Evolutionary conservation across 2,888 invertebrate species (phyloP), one percentile per base, ranked within the genome.

Genomic region (Trichopria drosophilae): DNA sequence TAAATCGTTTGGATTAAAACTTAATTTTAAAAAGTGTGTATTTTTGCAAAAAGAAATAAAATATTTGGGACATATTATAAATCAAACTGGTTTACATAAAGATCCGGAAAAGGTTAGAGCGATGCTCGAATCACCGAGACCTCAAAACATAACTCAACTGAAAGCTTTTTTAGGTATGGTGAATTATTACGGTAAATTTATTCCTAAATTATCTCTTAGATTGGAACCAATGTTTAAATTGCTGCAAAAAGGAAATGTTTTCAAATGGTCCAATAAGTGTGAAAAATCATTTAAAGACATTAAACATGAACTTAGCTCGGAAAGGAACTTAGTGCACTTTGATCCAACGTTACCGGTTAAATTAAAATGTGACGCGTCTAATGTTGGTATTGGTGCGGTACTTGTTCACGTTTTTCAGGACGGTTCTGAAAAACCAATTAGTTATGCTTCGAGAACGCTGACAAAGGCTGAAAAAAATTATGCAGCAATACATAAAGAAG

Each of bases 171-270:
- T 65, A 3, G 72, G 72, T 0, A 60, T 70, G 48, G 52, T 71
- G 0, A 72, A 73, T 59, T 76, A 71, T 58, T 75, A 75, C 53
- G 59, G 66, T 5, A 62, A 63, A 40, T 76, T 75, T 60, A 55
- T 73, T 1, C 59, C 63, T 10, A 61, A 64, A 15, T 55, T 69
- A 6, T 46, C 70, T 4, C 47, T 43, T 1, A 60, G 66, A 7
- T 53, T 64, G 22, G 51, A 54, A 9, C 72, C 71, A 0, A 46
- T 75, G 7, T 64, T 73, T 51, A 26, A 53, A 1, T 47, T 71
- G 10, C 53, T 64, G 10, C 42, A 53, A 29, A 60, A 63, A 29
- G 51, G 61, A n/a, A 43, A 37, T 10, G 32, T 53, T 15, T 66
- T 59, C 36, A 4, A 16, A 10, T 55, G 44, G 51, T 15, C 20